Base-by-base conservation (phyloP, 1,140 invertebrate species). In the Idris sp. region DNA sequence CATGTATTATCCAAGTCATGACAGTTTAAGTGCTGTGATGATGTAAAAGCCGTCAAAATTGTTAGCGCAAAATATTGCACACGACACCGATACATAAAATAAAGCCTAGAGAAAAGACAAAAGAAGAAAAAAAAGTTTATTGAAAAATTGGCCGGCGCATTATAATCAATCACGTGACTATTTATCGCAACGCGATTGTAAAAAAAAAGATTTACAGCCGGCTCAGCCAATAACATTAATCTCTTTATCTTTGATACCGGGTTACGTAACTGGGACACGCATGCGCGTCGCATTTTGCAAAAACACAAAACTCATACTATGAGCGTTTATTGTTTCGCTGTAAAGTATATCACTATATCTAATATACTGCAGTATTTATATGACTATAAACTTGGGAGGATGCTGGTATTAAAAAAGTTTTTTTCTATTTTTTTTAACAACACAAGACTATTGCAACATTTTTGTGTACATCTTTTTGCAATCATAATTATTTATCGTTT, bases 341-440 rank as follows among this genome's bases (percentile, higher is more conserved):
- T 67, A 67, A 74, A 67, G 46, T 67, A 67, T 64, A 74, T 74
- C 61, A 51, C 38, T 36, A n/a, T n/a, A 59, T 65, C 53, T 67
- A 67, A 74, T 67, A 74, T 65, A 74, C 67, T 67, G 54, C 46
- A 38, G 48, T 65, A 74, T 74, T 74, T 74, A 67, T 68, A 56
- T 35, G 61, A 49, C 44, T 62, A 44, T 74, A 74, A 74, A 67
- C 44, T 31, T 48, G 40, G 61, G 61, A n/a, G n/a, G n/a, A n/a
- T n/a, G 53, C 53, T 65, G 53, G 61, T 54, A 65, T 59, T 53
- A 59, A 67, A 61, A n/a, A n/a, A n/a, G n/a, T n/a, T n/a, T n/a
- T n/a, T n/a, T n/a, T n/a, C n/a, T n/a, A n/a, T n/a, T n/a, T n/a
- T n/a, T n/a, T n/a, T n/a, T n/a, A n/a, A n/a, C n/a, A n/a, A n/a